Conservation (phyloP, 2,113 vertebrate species). For the Nanorana parkeri region DNA sequence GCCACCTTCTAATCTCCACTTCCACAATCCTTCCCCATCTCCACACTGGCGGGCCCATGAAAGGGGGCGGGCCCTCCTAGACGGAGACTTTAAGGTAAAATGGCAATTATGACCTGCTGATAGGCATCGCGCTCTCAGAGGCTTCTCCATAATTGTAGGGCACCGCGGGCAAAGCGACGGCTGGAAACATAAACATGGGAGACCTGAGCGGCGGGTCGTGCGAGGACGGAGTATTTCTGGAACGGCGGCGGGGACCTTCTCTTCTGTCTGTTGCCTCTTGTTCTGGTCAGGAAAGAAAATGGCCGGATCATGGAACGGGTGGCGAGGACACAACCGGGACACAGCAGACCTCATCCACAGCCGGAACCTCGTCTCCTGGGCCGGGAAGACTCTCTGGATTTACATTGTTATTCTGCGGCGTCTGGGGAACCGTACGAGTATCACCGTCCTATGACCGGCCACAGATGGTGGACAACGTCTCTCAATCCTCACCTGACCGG, state of each 20-base stretch:
- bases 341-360: not conserved
- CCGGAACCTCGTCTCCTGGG: not conserved
- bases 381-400: no score
- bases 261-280: not conserved
- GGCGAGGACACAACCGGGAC: not conserved
- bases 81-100: slow-evolving; percentile 48
- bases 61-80: not conserved
- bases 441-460: no score
- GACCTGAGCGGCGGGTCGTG: slow-evolving; percentile 59
- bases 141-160: slow-evolving; percentile 60
- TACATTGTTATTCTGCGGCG: no score
- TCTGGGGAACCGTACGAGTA: no score
- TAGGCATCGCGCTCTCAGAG: slow-evolving; percentile 1
- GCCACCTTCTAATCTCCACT: not conserved
- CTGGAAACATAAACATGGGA: slow-evolving; percentile 62
- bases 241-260: not conserved
- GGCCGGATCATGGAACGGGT: not conserved
- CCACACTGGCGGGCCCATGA: not conserved
- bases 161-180: slow-evolving; percentile 54
- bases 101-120: slow-evolving; percentile 61
- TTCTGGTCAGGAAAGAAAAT: not conserved
- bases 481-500: no score
- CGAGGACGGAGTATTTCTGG: slow-evolving; percentile 27
- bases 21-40: not conserved
- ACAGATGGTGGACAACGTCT: no score